These are phyloP conservation scores for Xylophagus ater DNA, from an alignment of 2,888 invertebrate species.

Conservation along the genomic window DNA sequence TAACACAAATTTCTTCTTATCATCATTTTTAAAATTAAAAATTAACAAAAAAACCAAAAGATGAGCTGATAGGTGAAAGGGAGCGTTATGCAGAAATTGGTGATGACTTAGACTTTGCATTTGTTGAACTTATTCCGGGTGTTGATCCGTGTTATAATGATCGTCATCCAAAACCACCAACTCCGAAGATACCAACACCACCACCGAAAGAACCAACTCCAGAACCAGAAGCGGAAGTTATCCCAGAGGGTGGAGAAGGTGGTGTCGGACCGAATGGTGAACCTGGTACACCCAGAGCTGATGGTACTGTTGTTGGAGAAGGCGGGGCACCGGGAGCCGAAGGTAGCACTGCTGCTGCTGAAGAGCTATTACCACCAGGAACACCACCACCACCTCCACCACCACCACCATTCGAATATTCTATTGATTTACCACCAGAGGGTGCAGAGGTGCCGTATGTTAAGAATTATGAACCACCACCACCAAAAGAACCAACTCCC, in stretches of 20 bases:
- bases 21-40: neutral
- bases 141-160: conserved; percentile 41
- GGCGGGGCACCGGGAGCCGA: conserved; percentile 28
- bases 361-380: conserved; percentile 23
- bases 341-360: conserved; percentile 29
- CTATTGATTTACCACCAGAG: conserved; percentile 39
- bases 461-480: conserved; percentile 38
- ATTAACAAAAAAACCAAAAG: conserved; percentile 35
- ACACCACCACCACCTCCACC: conserved; percentile 38
- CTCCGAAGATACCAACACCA: conserved; percentile 31
- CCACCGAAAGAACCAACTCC: conserved; percentile 29
- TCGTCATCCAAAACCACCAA: conserved; percentile 38
- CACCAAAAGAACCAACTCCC: conserved; percentile 31
- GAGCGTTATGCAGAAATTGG: conserved; percentile 88
- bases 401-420: conserved; percentile 39
- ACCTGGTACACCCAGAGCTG: conserved; percentile 27
- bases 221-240: conserved; percentile 12
- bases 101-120: conserved; percentile 86
- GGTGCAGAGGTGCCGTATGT: conserved; percentile 40
- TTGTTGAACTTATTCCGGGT: conserved; percentile 66
- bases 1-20: neutral
- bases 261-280: conserved; percentile 4
- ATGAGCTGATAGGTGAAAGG: conserved; percentile 77
- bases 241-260: conserved; percentile 16
- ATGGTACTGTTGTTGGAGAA: conserved; percentile 31